These are phyloP conservation scores for Lasiurus borealis DNA, from an alignment of 2,113 vertebrate genomes.

Conservation along the genomic window DNA sequence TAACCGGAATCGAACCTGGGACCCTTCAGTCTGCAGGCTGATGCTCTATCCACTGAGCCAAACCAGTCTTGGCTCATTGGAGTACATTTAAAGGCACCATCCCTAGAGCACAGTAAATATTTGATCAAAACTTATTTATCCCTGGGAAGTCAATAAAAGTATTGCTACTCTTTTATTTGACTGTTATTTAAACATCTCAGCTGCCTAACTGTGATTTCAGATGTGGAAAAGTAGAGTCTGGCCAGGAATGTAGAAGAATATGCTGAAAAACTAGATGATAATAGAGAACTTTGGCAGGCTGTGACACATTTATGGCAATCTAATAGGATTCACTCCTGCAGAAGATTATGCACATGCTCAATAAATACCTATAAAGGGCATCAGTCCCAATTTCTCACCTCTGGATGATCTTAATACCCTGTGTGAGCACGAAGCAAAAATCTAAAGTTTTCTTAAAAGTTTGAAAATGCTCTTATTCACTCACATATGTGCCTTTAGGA, in stretches of 20 bases:
- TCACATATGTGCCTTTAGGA: background rate
- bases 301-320: background rate
- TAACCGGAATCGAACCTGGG: too few relatives aligned
- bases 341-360: background rate
- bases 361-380: background rate
- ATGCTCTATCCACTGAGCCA: too few relatives aligned
- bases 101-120: background rate
- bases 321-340: background rate
- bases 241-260: background rate
- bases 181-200: background rate
- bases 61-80: background rate
- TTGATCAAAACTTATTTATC: background rate
- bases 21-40: too few relatives aligned
- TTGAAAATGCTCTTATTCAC: background rate
- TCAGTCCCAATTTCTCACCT: background rate
- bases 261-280: background rate
- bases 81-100: background rate
- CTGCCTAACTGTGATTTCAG: slow-evolving; percentile 3
- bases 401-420: background rate
- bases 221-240: background rate
- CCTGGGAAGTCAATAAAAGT: background rate
- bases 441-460: background rate
- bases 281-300: background rate
- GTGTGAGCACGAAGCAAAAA: background rate
- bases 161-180: background rate